Evolutionary conservation across 2,797 vertebrate genomes (phyloP).

Genomic region (Malurus splendens): DNA sequence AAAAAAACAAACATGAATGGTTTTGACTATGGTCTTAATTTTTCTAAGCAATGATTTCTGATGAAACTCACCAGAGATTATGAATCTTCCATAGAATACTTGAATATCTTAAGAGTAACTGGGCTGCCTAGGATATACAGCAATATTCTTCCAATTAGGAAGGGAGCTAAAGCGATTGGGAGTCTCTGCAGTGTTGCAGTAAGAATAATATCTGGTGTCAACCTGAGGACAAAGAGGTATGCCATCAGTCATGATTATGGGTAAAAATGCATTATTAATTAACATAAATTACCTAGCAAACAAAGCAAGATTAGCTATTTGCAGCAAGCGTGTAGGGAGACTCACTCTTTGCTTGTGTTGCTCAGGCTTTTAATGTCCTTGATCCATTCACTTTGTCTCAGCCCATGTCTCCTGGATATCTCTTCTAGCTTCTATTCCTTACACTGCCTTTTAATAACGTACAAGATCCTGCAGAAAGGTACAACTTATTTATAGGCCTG

Average conservation of each 20-base stretch:
- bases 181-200: not conserved
- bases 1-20: not conserved
- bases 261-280: constrained; percentile 14
- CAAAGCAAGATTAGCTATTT: constrained; percentile 6
- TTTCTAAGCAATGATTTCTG: not conserved
- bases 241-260: not conserved
- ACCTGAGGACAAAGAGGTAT: not conserved
- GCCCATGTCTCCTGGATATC: not conserved
- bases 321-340: not conserved
- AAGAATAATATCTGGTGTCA: not conserved
- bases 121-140: not conserved
- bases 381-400: not conserved
- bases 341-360: not conserved
- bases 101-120: not conserved
- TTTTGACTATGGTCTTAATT: not conserved
- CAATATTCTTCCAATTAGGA: not conserved
- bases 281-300: constrained; percentile 9
- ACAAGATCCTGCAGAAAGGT: not conserved
- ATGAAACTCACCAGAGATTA: not conserved
- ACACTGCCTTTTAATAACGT: not conserved
- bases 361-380: not conserved
- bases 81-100: not conserved
- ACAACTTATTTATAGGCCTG: not conserved
- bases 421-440: not conserved
- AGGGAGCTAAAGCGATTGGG: not conserved